phyloP scores from a whole-genome alignment of 2,113 vertebrate genomes.

The Phaethornis superciliosus region DNA sequence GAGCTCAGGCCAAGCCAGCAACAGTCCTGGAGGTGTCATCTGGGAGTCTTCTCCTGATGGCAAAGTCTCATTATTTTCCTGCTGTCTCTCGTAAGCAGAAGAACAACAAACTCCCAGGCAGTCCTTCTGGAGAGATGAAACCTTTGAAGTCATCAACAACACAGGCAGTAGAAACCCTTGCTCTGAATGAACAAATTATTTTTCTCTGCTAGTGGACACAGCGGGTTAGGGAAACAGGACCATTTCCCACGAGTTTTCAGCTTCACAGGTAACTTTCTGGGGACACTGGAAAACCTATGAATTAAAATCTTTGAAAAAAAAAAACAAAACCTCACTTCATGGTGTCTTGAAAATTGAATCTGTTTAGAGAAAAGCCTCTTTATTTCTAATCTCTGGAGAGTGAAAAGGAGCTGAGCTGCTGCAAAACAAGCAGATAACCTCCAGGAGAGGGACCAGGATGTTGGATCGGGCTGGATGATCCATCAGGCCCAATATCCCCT shows the following conservation, averaged over 20 bases:
- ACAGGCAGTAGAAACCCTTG: not conserved
- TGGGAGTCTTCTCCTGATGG: not conserved
- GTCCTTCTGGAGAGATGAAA: not conserved
- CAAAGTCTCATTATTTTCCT: not conserved
- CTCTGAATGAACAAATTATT: not conserved
- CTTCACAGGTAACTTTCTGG: not conserved
- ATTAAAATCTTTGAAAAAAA: not conserved
- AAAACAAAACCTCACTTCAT: fast-evolving
- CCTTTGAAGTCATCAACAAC: not conserved
- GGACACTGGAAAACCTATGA: not conserved
- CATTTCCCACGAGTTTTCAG: not conserved
- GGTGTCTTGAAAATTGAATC: not conserved
- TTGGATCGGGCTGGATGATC: not conserved
- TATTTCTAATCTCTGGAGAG: not conserved
- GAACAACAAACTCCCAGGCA: not conserved
- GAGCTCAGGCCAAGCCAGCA: not conserved
- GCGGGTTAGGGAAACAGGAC: not conserved
- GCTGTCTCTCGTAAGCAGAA: not conserved
- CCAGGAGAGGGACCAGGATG: not conserved
- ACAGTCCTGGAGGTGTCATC: not conserved
- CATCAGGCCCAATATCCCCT: not conserved
- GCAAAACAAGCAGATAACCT: not conserved
- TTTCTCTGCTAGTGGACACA: not conserved
- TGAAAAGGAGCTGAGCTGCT: not conserved
- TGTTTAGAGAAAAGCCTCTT: not conserved